These are phyloP conservation scores for Anisognathus igniventris DNA, from an alignment of 2,797 vertebrate genomes.

Conservation along the genomic window DNA sequence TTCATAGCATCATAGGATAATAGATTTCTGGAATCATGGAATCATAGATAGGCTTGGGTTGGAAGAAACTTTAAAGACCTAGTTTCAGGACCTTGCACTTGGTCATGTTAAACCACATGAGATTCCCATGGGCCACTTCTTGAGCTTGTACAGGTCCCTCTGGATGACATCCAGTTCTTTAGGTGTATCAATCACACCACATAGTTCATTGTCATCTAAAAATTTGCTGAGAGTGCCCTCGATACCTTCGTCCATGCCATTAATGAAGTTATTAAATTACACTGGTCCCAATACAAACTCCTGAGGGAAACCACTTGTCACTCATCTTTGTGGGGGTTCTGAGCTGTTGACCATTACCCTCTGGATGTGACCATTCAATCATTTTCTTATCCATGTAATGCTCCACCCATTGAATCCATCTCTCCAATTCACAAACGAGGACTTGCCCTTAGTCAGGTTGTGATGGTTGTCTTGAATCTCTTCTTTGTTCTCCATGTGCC, in stretches of 20 bases:
- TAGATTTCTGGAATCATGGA: not conserved
- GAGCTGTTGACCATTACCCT: not conserved
- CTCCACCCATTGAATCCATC: not conserved
- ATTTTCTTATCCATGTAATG: not conserved
- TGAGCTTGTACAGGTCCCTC: not conserved
- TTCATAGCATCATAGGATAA: not conserved
- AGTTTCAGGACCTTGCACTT: too few relatives aligned
- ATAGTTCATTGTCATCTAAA: not conserved
- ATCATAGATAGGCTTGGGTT: not conserved
- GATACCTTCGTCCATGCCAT: fast-evolving
- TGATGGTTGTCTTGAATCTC: not conserved
- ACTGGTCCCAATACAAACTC: not conserved
- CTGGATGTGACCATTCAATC: not conserved
- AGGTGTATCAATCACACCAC: not conserved
- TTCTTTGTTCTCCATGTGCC: not conserved
- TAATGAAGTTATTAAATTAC: not conserved
- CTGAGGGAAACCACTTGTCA: not conserved
- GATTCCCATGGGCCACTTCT: not conserved
- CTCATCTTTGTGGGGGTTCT: not conserved
- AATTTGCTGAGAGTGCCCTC: fast-evolving
- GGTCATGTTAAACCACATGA: not conserved
- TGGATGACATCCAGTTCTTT: not conserved
- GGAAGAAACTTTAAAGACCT: not conserved
- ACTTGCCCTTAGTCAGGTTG: not conserved
- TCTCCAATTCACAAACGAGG: not conserved